Percentiles rank a stretch among this genome's conserved stretches.
These are phyloP conservation scores for Motacilla alba DNA, from an alignment of 2,113 vertebrate genomes.

Conservation along the genomic window DNA sequence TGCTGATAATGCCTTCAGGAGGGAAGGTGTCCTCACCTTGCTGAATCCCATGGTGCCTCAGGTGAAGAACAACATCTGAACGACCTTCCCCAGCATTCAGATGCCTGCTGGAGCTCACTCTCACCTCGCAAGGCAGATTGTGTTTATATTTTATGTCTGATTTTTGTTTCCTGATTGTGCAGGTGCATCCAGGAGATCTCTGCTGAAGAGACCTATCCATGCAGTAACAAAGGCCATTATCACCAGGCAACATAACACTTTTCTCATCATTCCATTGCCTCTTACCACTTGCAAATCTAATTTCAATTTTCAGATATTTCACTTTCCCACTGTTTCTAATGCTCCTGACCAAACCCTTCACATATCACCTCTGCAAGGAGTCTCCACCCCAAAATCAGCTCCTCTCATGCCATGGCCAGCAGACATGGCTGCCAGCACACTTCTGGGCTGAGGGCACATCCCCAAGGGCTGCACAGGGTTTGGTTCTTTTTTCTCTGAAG, in stretches of 20 bases:
- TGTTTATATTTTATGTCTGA: not conserved
- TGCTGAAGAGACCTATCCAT: not conserved
- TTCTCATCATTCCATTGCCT: not conserved
- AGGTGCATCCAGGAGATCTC: not conserved
- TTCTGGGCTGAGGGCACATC: not conserved
- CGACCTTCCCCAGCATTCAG: not conserved
- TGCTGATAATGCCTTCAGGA: not conserved
- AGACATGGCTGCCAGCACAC: not conserved
- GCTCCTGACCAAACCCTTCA: not conserved
- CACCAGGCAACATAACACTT: accelerated
- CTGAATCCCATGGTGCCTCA: accelerated
- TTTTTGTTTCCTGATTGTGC: not conserved
- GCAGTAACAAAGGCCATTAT: accelerated
- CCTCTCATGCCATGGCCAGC: accelerated
- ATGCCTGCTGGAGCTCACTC: not conserved
- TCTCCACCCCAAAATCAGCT: not conserved
- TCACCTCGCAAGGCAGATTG: not conserved
- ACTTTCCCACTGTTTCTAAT: accelerated
- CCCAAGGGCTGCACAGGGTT: accelerated
- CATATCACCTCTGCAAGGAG: not conserved
- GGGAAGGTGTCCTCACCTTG: not conserved
- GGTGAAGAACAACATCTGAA: not conserved
- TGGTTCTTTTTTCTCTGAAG: not conserved
- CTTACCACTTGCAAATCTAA: not conserved
- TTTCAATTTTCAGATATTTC: not conserved